Evolutionary conservation across 2,888 invertebrate genomes (phyloP).

Genomic region (Clusia tigrina): DNA sequence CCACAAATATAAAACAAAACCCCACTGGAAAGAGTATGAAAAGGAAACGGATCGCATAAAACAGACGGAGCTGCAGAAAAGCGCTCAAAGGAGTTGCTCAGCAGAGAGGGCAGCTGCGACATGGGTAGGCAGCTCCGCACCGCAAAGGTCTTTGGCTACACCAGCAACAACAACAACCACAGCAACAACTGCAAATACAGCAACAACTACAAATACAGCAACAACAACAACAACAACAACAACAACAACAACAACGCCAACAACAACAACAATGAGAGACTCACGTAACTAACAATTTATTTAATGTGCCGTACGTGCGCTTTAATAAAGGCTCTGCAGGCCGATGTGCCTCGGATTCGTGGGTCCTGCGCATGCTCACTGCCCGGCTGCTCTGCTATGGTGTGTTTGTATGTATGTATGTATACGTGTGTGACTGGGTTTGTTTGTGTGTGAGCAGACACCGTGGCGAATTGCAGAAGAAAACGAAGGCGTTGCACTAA

Average conservation of each 20-base stretch:
- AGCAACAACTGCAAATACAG: too few relatives aligned
- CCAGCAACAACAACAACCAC: too few relatives aligned
- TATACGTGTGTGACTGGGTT: not conserved
- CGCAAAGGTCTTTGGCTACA: too few relatives aligned
- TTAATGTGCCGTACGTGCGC: constrained; percentile 61
- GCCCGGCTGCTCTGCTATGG: not conserved
- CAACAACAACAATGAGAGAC: constrained; percentile 11
- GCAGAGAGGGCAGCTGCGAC: constrained; percentile 3
- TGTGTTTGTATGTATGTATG: not conserved
- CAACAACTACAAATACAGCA: not conserved
- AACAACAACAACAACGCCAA: not conserved
- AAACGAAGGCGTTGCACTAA: constrained; percentile 45
- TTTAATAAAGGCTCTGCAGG: constrained; percentile 46
- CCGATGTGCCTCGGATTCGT: not conserved
- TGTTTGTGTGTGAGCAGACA: constrained; percentile 29
- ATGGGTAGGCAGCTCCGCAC: constrained; percentile 13
- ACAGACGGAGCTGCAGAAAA: constrained; percentile 35
- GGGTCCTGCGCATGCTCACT: not conserved
- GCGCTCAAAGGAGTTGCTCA: constrained; percentile 20
- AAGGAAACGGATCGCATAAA: constrained; percentile 3
- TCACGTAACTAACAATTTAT: constrained; percentile 62
- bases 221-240: constrained; percentile 14
- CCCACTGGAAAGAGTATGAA: not conserved
- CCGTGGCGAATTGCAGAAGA: constrained; percentile 35
- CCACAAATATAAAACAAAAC: not conserved